Evolutionary conservation across 2,113 vertebrate species (phyloP).

Genomic region (Stegostoma tigrinum): DNA sequence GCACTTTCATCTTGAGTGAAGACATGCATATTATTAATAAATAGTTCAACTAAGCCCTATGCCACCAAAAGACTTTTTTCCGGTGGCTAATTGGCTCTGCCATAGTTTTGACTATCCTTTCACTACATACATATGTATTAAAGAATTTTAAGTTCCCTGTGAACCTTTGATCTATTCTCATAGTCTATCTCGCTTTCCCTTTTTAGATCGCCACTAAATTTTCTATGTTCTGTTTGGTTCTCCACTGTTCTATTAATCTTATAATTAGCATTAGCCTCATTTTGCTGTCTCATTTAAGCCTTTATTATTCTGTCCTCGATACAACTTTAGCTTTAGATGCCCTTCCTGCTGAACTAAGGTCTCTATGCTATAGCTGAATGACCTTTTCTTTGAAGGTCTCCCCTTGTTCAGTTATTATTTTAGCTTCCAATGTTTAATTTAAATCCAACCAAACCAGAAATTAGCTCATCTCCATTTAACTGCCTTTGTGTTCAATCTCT

Average conservation of each 20-base stretch:
- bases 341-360: not conserved
- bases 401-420: not conserved
- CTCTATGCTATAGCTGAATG: not conserved
- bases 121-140: no score
- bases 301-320: not conserved
- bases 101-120: not conserved
- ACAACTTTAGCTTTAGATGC: not conserved
- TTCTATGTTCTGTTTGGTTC: no score
- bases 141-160: no score
- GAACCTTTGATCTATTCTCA: no score
- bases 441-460: not conserved
- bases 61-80: not conserved
- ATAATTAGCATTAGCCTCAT: not conserved
- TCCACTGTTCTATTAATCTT: no score
- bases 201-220: no score
- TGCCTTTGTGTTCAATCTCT: not conserved
- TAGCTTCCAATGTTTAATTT: not conserved
- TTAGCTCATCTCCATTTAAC: not conserved
- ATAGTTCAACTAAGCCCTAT: not conserved
- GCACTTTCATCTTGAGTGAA: not conserved
- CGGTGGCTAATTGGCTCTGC: not conserved
- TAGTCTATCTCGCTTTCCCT: not conserved
- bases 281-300: not conserved
- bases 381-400: not conserved
- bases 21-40: not conserved